Percentiles rank a stretch among this genome's conserved stretches.
Evolutionary conservation across 2,113 vertebrate species (phyloP).

Genomic region (Corythaixoides concolor): DNA sequence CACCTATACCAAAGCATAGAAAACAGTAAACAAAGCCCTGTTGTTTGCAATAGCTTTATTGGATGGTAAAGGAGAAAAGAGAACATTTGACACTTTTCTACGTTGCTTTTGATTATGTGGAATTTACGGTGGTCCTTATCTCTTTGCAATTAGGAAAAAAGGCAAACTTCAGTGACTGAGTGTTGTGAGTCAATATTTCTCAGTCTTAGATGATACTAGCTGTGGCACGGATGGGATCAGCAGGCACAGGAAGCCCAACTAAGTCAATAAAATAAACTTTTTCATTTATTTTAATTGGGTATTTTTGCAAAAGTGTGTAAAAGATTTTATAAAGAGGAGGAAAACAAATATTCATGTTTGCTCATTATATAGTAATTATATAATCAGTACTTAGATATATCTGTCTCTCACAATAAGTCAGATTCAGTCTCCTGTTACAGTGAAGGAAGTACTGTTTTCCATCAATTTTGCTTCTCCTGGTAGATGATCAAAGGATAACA

Average conservation of each 20-base stretch:
- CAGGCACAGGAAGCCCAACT: neutral
- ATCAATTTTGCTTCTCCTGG: neutral
- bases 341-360: neutral
- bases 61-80: neutral
- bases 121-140: neutral
- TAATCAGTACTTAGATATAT: neutral
- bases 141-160: neutral
- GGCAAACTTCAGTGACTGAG: neutral
- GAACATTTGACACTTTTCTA: neutral
- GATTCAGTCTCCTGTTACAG: neutral
- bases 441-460: neutral
- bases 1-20: neutral
- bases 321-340: neutral
- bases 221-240: neutral
- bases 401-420: neutral
- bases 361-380: neutral
- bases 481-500: neutral
- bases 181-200: neutral
- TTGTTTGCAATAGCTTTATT: neutral
- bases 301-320: neutral
- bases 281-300: neutral
- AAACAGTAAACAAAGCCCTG: neutral
- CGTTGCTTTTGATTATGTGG: neutral
- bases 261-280: neutral
- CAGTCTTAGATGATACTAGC: neutral